phyloP scores from a whole-genome alignment of 2,113 vertebrate species.

The human region DNA sequence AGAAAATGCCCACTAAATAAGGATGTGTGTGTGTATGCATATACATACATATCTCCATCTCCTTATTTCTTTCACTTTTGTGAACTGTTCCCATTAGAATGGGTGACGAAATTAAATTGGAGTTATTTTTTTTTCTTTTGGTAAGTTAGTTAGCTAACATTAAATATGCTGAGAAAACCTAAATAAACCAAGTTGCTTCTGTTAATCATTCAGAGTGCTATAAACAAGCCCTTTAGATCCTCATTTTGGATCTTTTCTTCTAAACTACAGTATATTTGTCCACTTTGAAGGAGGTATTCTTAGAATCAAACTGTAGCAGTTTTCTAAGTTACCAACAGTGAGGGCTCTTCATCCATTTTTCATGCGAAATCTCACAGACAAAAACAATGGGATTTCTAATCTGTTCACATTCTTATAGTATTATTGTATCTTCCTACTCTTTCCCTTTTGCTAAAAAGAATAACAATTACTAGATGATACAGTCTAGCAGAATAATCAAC shows the following conservation, averaged over 20 bases:
- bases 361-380: neutral
- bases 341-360: neutral
- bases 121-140: neutral
- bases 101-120: neutral
- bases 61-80: neutral
- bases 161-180: neutral
- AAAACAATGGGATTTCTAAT: neutral
- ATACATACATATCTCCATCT: neutral
- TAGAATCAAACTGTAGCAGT: neutral
- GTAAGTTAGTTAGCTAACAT: neutral
- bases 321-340: neutral
- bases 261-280: neutral
- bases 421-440: accelerated
- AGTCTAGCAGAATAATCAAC: slow-evolving; percentile 44
- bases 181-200: neutral
- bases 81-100: neutral
- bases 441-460: slow-evolving; percentile 14
- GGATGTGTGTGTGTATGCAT: too few relatives aligned
- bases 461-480: neutral
- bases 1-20: neutral
- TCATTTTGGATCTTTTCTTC: neutral
- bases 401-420: neutral
- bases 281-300: neutral
- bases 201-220: neutral
- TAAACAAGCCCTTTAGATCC: neutral